A percentile compares a stretch with the other conserved stretches of the same genome.
Conservation (phyloP, 2,888 invertebrate genomes). For the Melinaea menophilus region DNA sequence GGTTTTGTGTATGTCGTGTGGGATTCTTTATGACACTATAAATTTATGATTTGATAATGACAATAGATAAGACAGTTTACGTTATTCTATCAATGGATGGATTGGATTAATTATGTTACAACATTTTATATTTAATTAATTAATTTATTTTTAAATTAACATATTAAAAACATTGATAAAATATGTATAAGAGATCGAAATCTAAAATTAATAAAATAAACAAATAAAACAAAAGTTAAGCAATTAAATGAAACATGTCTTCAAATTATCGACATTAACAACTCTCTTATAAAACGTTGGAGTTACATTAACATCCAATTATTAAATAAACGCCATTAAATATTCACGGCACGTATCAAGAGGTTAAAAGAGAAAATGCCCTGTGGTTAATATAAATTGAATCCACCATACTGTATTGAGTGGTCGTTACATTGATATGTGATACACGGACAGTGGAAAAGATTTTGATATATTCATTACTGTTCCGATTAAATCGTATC, state of each 20-base stretch:
- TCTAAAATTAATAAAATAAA: no score
- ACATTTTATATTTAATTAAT: no score
- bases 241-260: neutral
- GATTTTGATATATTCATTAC: neutral
- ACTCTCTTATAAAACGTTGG: constrained; percentile 12
- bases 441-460: constrained; percentile 39
- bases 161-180: no score
- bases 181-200: no score
- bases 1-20: no score
- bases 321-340: constrained; percentile 54
- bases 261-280: constrained; percentile 8
- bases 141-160: no score
- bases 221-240: no score
- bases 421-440: constrained; percentile 63
- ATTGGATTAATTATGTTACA: no score
- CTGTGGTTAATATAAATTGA: constrained; percentile 67
- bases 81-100: no score
- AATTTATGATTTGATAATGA: no score
- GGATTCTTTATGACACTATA: no score
- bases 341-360: constrained; percentile 40
- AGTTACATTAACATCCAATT: constrained; percentile 33
- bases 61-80: no score
- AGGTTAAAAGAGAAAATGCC: constrained; percentile 53
- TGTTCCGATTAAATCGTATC: neutral
- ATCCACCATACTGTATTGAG: constrained; percentile 60